Conservation (phyloP, 2,888 invertebrate genomes). For the Gandaritis pyraliata region DNA sequence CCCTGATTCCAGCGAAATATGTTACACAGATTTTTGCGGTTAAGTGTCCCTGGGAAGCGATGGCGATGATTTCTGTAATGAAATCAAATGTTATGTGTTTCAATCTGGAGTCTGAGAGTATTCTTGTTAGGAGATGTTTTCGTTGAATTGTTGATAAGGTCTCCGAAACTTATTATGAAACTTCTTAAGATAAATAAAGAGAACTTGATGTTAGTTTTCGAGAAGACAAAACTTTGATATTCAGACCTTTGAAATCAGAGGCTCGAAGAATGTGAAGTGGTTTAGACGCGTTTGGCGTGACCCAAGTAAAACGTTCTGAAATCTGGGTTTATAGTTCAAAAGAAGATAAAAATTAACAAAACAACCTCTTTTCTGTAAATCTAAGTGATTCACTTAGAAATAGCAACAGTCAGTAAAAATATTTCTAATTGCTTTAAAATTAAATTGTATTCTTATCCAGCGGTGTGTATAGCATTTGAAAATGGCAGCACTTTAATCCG, state of each 20-base stretch:
- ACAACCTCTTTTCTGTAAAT: no score
- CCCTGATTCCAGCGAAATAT: conserved; percentile 22
- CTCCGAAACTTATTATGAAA: conserved; percentile 14
- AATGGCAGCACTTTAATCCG: conserved; percentile 9
- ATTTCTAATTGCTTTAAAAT: neutral
- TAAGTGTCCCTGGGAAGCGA: conserved; percentile 27
- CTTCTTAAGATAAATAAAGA: conserved; percentile 20
- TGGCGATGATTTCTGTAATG: conserved; percentile 30
- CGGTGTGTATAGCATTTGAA: neutral
- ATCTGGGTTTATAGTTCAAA: no score
- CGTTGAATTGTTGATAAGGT: conserved; percentile 31
- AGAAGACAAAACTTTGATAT: conserved; percentile 4
- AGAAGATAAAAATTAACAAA: no score
- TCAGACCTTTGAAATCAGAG: neutral
- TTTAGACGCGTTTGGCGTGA: neutral
- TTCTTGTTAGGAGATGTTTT: conserved; percentile 23
- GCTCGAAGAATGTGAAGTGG: conserved; percentile 3
- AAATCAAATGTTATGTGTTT: conserved; percentile 33
- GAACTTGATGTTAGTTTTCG: conserved; percentile 20
- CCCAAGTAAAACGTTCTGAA: no score
- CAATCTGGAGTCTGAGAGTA: conserved; percentile 22
- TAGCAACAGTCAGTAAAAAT: no score
- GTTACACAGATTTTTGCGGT: conserved; percentile 25
- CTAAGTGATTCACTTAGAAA: no score
- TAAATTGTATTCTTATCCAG: neutral